Evolutionary conservation across 2,888 invertebrate species (phyloP).

Genomic region (Hedychridium roseum): DNA sequence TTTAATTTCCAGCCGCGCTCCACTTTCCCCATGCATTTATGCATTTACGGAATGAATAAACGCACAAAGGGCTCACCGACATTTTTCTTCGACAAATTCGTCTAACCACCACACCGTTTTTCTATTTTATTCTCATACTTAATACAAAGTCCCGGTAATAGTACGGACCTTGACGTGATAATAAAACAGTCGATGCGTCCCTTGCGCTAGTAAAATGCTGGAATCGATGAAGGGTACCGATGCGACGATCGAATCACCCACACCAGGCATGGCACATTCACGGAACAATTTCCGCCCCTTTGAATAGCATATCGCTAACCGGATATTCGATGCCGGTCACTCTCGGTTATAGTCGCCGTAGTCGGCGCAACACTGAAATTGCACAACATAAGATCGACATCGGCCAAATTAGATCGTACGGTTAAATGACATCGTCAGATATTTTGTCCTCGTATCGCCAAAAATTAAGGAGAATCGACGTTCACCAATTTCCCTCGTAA

Average conservation of each 20-base stretch:
- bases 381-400: conserved; percentile 14
- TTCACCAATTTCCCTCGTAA: too few relatives aligned
- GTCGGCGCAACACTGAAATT: conserved; percentile 11
- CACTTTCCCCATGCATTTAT: too few relatives aligned
- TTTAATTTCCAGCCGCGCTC: conserved; percentile 18
- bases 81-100: too few relatives aligned
- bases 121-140: too few relatives aligned
- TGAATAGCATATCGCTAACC: conserved; percentile 21
- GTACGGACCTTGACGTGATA: too few relatives aligned
- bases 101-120: too few relatives aligned
- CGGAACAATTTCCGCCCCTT: conserved; percentile 25
- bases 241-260: conserved; percentile 19
- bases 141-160: too few relatives aligned
- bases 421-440: conserved; percentile 8
- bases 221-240: conserved; percentile 15
- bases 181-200: not conserved
- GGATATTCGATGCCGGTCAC: conserved; percentile 16
- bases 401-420: not conserved
- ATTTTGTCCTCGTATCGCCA: too few relatives aligned
- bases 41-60: too few relatives aligned
- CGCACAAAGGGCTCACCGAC: too few relatives aligned
- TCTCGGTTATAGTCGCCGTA: conserved; percentile 11
- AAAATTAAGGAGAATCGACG: too few relatives aligned
- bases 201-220: too few relatives aligned
- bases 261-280: conserved; percentile 18